Conservation (phyloP, 2,113 vertebrate species). For the Myotis davidii region DNA sequence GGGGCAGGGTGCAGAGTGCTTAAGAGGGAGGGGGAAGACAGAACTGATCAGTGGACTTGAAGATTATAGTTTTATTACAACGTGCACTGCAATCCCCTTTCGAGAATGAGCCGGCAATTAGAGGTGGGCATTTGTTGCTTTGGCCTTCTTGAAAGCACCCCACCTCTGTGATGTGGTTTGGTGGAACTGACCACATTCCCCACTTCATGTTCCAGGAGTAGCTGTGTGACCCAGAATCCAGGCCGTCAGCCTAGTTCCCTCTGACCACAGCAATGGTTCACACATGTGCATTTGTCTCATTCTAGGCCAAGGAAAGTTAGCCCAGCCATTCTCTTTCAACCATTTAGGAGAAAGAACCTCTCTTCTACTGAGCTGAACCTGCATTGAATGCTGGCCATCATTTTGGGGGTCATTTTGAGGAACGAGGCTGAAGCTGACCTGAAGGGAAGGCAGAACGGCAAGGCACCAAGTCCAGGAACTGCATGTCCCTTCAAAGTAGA, state of each 20-base stretch:
- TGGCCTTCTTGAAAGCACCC: not conserved
- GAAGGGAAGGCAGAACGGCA: not conserved
- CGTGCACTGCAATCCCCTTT: not conserved
- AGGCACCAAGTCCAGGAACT: not conserved
- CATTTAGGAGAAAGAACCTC: not conserved
- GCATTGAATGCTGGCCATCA: not conserved
- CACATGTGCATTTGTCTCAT: not conserved
- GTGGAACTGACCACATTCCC: not conserved
- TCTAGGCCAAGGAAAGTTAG: not conserved
- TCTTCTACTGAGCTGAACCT: not conserved
- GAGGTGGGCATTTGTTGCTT: not conserved
- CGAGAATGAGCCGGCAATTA: not conserved
- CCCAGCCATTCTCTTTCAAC: not conserved
- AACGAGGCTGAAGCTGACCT: not conserved
- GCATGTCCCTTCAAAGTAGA: not conserved
- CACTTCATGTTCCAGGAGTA: not conserved
- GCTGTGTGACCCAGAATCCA: not conserved
- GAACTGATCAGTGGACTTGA: not conserved
- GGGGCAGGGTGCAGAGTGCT: not conserved
- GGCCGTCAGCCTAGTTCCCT: not conserved
- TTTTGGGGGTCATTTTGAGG: not conserved
- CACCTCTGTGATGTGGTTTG: not conserved
- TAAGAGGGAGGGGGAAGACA: not conserved
- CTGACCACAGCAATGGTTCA: not conserved
- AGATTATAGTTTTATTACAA: not conserved